Percentiles rank a stretch among this genome's conserved stretches.
Evolutionary conservation across 2,113 vertebrate genomes (phyloP).

Genomic region (Meles meles): DNA sequence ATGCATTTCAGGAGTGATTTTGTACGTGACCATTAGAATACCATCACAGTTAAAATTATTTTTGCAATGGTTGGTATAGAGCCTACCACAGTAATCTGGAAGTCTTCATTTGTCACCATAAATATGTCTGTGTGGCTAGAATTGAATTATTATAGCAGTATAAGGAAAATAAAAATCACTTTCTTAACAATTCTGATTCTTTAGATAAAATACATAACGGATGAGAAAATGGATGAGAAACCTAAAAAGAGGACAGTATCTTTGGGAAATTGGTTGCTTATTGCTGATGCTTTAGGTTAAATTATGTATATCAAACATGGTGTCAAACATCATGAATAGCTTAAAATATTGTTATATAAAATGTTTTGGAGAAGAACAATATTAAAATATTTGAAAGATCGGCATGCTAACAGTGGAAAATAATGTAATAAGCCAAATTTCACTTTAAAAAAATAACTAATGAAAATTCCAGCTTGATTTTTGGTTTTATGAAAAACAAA

Average conservation of each 20-base stretch:
- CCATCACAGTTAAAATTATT: constrained; percentile 49
- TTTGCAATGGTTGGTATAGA: constrained; percentile 37
- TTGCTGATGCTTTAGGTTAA: constrained; percentile 28
- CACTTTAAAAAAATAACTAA: not conserved
- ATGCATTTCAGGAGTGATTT: constrained; percentile 51
- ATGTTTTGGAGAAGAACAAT: not conserved
- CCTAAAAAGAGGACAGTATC: not conserved
- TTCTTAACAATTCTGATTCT: constrained; percentile 40
- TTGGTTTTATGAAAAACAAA: constrained; percentile 25
- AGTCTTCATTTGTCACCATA: constrained; percentile 73
- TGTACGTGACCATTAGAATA: constrained; percentile 28
- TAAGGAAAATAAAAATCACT: constrained; percentile 56
- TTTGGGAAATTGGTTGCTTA: constrained; percentile 30
- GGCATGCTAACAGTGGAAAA: not conserved
- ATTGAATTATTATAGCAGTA: constrained; percentile 72
- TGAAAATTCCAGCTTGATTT: not conserved
- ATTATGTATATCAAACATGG: not conserved
- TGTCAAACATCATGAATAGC: not conserved
- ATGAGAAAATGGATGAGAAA: not conserved
- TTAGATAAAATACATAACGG: constrained; percentile 26
- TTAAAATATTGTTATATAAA: not conserved
- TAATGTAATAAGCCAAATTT: not conserved
- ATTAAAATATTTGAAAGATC: constrained; percentile 5
- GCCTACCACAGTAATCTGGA: constrained; percentile 41
- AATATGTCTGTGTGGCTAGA: constrained; percentile 66